These are phyloP conservation scores for Pharmacophagus antenor DNA, from an alignment of 2,888 invertebrate species.

Conservation along the genomic window DNA sequence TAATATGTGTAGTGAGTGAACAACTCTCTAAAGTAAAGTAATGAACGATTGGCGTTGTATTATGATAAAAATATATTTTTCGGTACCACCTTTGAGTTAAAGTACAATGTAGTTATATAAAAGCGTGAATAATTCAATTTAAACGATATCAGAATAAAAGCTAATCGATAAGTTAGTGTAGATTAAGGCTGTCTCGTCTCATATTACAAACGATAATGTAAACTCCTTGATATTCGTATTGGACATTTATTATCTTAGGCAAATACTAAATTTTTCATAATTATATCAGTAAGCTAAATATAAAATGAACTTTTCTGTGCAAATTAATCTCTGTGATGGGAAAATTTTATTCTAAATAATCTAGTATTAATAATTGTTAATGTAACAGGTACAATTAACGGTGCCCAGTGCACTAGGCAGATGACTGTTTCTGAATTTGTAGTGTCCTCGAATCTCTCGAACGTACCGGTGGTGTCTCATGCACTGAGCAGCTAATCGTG, in stretches of 20 bases:
- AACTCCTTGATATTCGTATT: slow-evolving; percentile 67
- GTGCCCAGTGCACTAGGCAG: slow-evolving; percentile 33
- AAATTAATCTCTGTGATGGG: slow-evolving; percentile 79
- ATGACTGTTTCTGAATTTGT: slow-evolving; percentile 28
- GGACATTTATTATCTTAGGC: slow-evolving; percentile 68
- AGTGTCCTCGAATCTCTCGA: slow-evolving; percentile 34
- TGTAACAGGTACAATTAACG: slow-evolving; percentile 55
- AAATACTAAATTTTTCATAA: slow-evolving; percentile 71
- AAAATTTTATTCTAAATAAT: slow-evolving; percentile 75
- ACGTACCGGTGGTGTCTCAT: slow-evolving; percentile 24
- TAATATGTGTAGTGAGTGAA: slow-evolving; percentile 65
- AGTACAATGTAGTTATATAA: slow-evolving; percentile 76
- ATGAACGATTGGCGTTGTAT: slow-evolving; percentile 69
- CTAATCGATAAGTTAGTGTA: slow-evolving; percentile 70
- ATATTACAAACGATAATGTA: slow-evolving; percentile 65
- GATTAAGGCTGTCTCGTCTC: slow-evolving; percentile 74
- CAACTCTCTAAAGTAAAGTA: slow-evolving; percentile 63
- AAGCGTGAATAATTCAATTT: slow-evolving; percentile 65
- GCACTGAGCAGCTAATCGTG: slow-evolving; percentile 34
- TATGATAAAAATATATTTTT: slow-evolving; percentile 70
- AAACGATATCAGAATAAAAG: slow-evolving; percentile 66
- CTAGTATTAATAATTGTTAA: slow-evolving; percentile 72
- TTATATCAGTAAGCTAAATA: slow-evolving; percentile 76
- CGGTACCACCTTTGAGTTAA: slow-evolving; percentile 79
- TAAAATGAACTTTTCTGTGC: slow-evolving; percentile 65